These are phyloP conservation scores for Eulemur rufifrons DNA, from an alignment of 2,113 vertebrate species.

Conservation along the genomic window DNA sequence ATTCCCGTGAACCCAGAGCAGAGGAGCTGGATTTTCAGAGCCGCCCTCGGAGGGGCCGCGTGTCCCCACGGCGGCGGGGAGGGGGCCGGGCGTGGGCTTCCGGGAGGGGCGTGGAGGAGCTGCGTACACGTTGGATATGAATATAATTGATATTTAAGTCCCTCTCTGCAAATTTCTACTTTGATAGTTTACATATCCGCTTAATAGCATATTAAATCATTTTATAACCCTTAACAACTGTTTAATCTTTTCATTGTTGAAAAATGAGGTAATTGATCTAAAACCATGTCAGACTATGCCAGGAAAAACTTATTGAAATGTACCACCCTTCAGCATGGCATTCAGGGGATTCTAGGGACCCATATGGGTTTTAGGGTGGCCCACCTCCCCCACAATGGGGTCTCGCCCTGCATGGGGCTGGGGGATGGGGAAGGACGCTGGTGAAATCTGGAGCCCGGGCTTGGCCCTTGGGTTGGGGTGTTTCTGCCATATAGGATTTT, in stretches of 20 bases:
- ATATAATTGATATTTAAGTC: slow-evolving; percentile 82
- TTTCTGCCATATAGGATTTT: slow-evolving; percentile 4
- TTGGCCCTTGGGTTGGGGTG: not conserved
- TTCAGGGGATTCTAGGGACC: slow-evolving; percentile 33
- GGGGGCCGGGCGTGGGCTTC: not conserved
- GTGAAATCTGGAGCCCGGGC: not conserved
- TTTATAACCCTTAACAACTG: slow-evolving; percentile 79
- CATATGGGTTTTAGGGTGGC: not conserved
- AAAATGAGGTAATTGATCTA: slow-evolving; percentile 83
- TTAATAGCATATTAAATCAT: slow-evolving; percentile 85
- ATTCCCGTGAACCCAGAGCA: not conserved
- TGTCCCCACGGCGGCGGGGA: not conserved
- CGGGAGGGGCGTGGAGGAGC: not conserved
- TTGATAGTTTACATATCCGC: slow-evolving; percentile 83
- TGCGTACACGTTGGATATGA: slow-evolving; percentile 54
- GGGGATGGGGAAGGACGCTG: not conserved
- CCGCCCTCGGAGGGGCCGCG: rapidly evolving
- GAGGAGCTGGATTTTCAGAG: not conserved
- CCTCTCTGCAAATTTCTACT: slow-evolving; percentile 80
- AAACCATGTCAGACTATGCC: slow-evolving; percentile 74
- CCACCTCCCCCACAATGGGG: not conserved
- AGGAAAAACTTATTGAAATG: slow-evolving; percentile 75
- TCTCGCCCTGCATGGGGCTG: not conserved
- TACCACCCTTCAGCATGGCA: slow-evolving; percentile 57
- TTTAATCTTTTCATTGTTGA: slow-evolving; percentile 86